phyloP scores from a whole-genome alignment of 1,140 invertebrate genomes.

The Lepidurus packardi region DNA sequence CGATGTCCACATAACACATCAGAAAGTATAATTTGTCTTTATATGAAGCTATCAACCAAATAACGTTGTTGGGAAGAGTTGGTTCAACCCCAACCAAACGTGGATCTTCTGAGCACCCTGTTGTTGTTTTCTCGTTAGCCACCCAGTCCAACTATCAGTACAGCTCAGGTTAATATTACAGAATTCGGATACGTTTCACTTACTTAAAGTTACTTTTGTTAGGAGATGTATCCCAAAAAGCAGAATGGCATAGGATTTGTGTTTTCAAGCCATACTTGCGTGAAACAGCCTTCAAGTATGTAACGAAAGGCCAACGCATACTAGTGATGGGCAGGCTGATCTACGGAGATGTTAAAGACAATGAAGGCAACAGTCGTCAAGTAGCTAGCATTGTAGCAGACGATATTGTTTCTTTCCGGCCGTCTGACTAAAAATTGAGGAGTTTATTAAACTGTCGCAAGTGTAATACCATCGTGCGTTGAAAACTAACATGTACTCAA shows the following conservation, averaged over 20 bases:
- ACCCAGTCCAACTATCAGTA: constrained; percentile 48
- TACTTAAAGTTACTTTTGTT: constrained; percentile 40
- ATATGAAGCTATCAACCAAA: constrained; percentile 75
- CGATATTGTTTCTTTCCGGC: constrained; percentile 72
- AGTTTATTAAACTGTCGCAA: constrained; percentile 13
- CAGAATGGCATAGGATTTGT: constrained; percentile 84
- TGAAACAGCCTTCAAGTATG: constrained; percentile 66
- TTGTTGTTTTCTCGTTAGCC: constrained; percentile 82
- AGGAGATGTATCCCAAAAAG: constrained; percentile 73
- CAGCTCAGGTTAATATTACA: constrained; percentile 12
- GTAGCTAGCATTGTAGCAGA: constrained; percentile 78
- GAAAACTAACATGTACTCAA: not conserved
- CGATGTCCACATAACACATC: not conserved
- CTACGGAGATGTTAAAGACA: constrained; percentile 78
- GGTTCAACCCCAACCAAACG: constrained; percentile 78
- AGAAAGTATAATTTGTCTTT: constrained; percentile 36
- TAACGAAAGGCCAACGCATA: constrained; percentile 80
- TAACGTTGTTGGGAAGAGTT: constrained; percentile 76
- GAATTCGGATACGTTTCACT: not conserved
- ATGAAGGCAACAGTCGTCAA: constrained; percentile 60
- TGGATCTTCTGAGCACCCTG: constrained; percentile 72
- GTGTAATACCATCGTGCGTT: not conserved
- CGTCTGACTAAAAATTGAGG: constrained; percentile 28
- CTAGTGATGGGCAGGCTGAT: constrained; percentile 73
- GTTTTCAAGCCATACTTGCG: constrained; percentile 78